These are phyloP conservation scores for Idaea aversata DNA, from an alignment of 2,888 invertebrate genomes.

Conservation along the genomic window DNA sequence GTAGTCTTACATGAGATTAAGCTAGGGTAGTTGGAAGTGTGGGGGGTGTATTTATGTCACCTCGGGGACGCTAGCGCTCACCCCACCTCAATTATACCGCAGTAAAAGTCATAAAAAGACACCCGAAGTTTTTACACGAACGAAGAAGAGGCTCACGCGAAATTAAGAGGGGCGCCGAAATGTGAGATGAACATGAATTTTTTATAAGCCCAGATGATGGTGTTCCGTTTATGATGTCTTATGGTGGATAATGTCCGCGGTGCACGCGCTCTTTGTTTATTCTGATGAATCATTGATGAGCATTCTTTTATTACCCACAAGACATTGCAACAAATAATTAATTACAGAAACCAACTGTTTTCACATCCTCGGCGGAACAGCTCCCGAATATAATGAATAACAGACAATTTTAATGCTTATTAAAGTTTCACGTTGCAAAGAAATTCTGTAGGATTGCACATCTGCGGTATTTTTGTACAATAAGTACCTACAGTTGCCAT, in stretches of 20 bases:
- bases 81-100: slow-evolving; percentile 81
- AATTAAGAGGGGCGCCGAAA: slow-evolving; percentile 81
- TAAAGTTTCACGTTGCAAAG: slow-evolving; percentile 38
- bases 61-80: slow-evolving; percentile 75
- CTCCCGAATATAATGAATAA: slow-evolving; percentile 36
- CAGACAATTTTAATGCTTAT: slow-evolving; percentile 34
- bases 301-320: slow-evolving; percentile 65
- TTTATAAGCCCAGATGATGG: slow-evolving; percentile 80
- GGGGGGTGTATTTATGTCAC: slow-evolving; percentile 79
- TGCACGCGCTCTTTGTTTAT: slow-evolving; percentile 74
- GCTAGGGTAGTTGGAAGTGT: slow-evolving; percentile 60
- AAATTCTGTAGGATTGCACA: slow-evolving; percentile 35
- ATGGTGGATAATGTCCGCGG: slow-evolving; percentile 72
- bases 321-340: slow-evolving; percentile 66
- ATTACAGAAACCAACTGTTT: slow-evolving; percentile 51
- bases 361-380: slow-evolving; percentile 32
- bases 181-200: slow-evolving; percentile 81
- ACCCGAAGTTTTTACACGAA: slow-evolving; percentile 81
- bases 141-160: slow-evolving; percentile 77
- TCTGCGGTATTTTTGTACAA: slow-evolving; percentile 36
- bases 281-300: slow-evolving; percentile 75
- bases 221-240: slow-evolving; percentile 79
- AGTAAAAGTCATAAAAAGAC: slow-evolving; percentile 81
- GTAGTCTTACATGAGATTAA: slow-evolving; percentile 77
- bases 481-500: slow-evolving; percentile 20